These are phyloP conservation scores for Paradisaea rubra DNA, from an alignment of 2,113 vertebrate genomes.

Conservation along the genomic window DNA sequence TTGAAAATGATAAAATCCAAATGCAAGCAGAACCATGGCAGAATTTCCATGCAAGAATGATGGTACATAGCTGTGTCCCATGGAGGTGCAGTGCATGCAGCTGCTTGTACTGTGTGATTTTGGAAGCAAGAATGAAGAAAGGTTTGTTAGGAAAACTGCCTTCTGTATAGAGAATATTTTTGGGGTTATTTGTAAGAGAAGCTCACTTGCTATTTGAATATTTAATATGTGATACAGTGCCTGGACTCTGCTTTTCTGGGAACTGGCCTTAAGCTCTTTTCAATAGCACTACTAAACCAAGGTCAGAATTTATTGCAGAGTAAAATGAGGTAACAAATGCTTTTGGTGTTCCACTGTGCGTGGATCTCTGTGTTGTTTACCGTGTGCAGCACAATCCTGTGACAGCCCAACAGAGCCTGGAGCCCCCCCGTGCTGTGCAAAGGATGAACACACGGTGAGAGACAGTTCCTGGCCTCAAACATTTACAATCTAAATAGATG, in stretches of 20 bases:
- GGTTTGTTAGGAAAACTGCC: background rate
- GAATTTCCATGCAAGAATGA: background rate
- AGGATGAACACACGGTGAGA: background rate
- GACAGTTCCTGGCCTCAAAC: background rate
- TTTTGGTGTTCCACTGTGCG: background rate
- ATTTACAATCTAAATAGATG: background rate
- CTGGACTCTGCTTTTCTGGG: background rate
- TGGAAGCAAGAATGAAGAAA: background rate
- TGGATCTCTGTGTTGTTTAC: background rate
- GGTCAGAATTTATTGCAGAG: background rate
- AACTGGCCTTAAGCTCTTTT: background rate
- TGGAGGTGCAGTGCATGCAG: background rate
- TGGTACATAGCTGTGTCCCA: fast-evolving
- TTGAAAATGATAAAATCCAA: background rate
- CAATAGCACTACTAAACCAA: background rate
- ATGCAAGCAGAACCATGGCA: background rate
- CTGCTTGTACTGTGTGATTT: background rate
- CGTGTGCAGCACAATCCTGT: background rate
- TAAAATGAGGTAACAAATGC: background rate
- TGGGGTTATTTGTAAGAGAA: background rate
- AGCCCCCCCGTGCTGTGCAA: background rate
- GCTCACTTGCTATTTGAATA: background rate
- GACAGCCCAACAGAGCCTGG: background rate
- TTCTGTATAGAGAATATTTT: background rate
- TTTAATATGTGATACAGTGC: background rate